These are phyloP conservation scores for Drosophila recens DNA, from an alignment of 2,888 invertebrate genomes.

Conservation along the genomic window DNA sequence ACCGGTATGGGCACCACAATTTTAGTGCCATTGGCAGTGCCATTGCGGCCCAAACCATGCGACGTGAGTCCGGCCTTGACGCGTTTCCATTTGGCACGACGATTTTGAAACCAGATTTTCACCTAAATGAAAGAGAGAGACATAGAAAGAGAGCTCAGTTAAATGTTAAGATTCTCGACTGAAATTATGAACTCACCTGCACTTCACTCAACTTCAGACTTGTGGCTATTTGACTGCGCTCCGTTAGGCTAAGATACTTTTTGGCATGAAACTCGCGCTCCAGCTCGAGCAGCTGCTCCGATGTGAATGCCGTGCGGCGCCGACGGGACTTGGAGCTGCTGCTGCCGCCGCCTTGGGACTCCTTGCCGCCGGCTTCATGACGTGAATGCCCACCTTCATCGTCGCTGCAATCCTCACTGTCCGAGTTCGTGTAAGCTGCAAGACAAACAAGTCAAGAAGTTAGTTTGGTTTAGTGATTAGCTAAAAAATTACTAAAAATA, in stretches of 20 bases:
- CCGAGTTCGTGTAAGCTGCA: constrained; percentile 83
- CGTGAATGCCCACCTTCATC: constrained; percentile 78
- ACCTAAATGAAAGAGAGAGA: constrained; percentile 87
- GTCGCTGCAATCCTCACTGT: constrained; percentile 85
- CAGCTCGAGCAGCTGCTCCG: constrained; percentile 95
- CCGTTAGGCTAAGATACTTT: constrained; percentile 96
- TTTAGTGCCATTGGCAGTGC: constrained; percentile 88
- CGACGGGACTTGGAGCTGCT: constrained; percentile 89
- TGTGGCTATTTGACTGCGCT: constrained; percentile 96
- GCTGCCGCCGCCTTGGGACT: constrained; percentile 63
- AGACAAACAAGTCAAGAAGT: not conserved
- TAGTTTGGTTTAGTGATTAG: too few relatives aligned
- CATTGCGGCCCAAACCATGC: constrained; percentile 86
- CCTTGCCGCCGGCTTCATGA: constrained; percentile 71
- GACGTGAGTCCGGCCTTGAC: constrained; percentile 95
- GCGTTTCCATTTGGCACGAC: constrained; percentile 98
- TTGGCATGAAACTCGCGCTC: constrained; percentile 98
- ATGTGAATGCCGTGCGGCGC: constrained; percentile 96
- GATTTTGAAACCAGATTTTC: constrained; percentile 99
- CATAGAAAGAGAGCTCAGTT: not conserved
- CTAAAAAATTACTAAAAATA: too few relatives aligned
- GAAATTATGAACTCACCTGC: constrained; percentile 86
- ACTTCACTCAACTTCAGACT: constrained; percentile 96
- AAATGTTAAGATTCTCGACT: too few relatives aligned
- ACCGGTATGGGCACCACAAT: constrained; percentile 98